Evolutionary conservation across 1,140 invertebrate species (phyloP), one percentile per base, ranked within the genome.

Genomic region (Palaemon carinicauda): DNA sequence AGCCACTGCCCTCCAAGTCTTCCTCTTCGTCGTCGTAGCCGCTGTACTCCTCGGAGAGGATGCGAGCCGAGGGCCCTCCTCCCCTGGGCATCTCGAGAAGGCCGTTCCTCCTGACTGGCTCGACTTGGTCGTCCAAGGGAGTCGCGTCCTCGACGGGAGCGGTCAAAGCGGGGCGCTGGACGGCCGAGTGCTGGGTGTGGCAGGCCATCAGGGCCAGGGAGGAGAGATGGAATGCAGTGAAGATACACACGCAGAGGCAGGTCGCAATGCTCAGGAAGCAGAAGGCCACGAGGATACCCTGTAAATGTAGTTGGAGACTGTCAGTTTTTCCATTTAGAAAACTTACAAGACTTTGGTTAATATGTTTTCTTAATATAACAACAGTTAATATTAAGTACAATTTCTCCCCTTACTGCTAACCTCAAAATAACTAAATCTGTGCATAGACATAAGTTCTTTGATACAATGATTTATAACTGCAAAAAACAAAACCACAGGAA

Each of bases 191-290:
- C 7, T 73, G 60, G 12, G 92, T 91, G 74, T 91, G 91, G 90
- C 93, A 93, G 82, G 91, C 91, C 80, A 92, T 89, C 29, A 90
- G 89, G 56, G 90, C 91, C 12, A 93, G 90, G 71, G 91, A 91
- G n/a, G 90, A 84, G 60, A 93, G 90, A 87, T 93, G 93, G 50
- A 93, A 89, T 12, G 91, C 86, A 0, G 92, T 91, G 52, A 92
- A 92, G 15, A 91, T 90, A 71, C 91, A 91, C 0, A 92, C 92
- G 50, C 92, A 90, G 65, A 92, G 87, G 69, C 92, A 93, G 0
- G 92, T 90, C 3, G 91, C 87, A 2, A 90, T 91, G 17, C 92
- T 91, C 12, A 92, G 21, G n/a, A 90, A 88, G 3, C 92, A 91
- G 50, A 93, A 82, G 50, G 91, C 89, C 21, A 92, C 89, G 79